Conservation (phyloP, 1,140 invertebrate genomes). For the Episyrphus balteatus region DNA sequence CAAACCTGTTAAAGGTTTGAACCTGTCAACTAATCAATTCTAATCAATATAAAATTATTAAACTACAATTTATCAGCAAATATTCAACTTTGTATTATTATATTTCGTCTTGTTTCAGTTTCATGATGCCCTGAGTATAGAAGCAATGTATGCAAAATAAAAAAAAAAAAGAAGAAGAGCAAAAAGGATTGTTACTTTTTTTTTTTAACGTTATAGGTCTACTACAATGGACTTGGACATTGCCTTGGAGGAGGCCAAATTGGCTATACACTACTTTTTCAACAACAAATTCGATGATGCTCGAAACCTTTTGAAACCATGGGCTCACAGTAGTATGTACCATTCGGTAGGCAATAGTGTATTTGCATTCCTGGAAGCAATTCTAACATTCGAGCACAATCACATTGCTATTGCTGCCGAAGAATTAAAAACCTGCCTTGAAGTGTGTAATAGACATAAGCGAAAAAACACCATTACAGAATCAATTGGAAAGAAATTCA, state of each 20-base stretch:
- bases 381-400: constrained; percentile 81
- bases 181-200: no score
- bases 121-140: no score
- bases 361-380: constrained; percentile 83
- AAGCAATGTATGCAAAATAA: no score
- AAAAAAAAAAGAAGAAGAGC: no score
- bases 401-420: constrained; percentile 62
- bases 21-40: no score
- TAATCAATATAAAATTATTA: no score
- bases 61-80: no score
- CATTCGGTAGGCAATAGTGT: constrained; percentile 83
- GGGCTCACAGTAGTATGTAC: constrained; percentile 76
- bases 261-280: constrained; percentile 70
- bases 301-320: constrained; percentile 58
- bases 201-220: no score
- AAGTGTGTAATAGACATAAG: constrained; percentile 63
- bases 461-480: constrained; percentile 63
- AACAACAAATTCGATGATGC: constrained; percentile 82
- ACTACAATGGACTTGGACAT: constrained; percentile 47
- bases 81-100: no score
- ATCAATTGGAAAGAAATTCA: constrained; percentile 70
- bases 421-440: constrained; percentile 59
- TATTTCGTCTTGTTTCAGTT: no score
- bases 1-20: no score
- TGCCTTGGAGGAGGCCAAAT: constrained; percentile 54